Conservation (phyloP, 92 coral and sea anemone species). For the Phenganax subtilis region DNA sequence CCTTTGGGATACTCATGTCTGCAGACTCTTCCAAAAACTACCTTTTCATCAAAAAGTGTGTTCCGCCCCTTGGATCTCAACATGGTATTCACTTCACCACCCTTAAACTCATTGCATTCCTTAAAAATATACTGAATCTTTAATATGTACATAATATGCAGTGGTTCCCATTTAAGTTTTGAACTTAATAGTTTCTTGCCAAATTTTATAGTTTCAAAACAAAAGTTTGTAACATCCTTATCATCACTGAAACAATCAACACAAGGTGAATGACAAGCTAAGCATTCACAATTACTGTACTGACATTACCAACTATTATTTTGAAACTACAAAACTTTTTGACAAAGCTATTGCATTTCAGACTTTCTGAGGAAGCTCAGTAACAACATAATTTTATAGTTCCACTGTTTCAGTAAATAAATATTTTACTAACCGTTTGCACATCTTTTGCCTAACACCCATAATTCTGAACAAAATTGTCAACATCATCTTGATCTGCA, state of each 20-base stretch:
- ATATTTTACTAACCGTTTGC: slow-evolving; percentile 21
- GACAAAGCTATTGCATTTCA: no score
- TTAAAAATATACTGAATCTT: slow-evolving; percentile 7
- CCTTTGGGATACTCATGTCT: slow-evolving; percentile 51
- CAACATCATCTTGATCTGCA: slow-evolving; percentile 60
- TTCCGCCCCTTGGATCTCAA: slow-evolving; percentile 54
- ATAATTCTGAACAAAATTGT: slow-evolving; percentile 53
- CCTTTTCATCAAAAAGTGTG: slow-evolving; percentile 53
- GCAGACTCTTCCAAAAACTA: slow-evolving; percentile 51
- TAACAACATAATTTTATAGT: background rate
- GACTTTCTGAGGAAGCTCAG: no score
- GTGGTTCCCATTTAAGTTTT: no score
- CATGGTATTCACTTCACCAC: slow-evolving; percentile 50
- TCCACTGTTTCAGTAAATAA: background rate
- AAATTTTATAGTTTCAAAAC: no score
- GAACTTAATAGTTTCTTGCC: no score
- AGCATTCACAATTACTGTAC: no score
- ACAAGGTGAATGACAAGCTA: no score
- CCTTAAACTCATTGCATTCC: slow-evolving; percentile 53
- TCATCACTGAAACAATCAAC: background rate
- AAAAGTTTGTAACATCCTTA: no score
- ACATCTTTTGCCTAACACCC: slow-evolving; percentile 17
- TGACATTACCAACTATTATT: no score
- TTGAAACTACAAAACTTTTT: no score
- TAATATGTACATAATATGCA: no score